A percentile compares a stretch with the other conserved stretches of the same genome.
phyloP scores from a whole-genome alignment of 2,888 invertebrate genomes.

The Mimas tiliae region DNA sequence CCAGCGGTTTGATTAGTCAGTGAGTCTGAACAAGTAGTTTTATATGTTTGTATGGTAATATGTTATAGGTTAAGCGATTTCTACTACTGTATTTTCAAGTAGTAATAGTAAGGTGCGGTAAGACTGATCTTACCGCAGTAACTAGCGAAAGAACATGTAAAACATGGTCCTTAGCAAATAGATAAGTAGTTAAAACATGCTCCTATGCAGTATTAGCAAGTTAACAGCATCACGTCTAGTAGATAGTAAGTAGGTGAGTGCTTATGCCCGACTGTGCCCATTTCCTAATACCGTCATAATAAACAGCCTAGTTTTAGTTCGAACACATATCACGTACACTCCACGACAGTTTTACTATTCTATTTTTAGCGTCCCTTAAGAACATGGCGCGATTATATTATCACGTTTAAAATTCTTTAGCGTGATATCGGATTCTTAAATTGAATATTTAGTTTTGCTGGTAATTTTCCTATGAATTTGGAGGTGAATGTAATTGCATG shows the following conservation, averaged over 20 bases:
- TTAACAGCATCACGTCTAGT: not conserved
- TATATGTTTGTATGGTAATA: no score
- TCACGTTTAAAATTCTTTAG: constrained; percentile 32
- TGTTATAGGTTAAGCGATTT: no score
- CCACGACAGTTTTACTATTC: constrained; percentile 38
- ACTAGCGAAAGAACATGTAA: no score
- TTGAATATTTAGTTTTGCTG: not conserved
- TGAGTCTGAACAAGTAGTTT: no score
- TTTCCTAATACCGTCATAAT: constrained; percentile 16
- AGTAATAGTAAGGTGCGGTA: no score
- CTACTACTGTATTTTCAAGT: no score
- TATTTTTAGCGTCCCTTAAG: constrained; percentile 39
- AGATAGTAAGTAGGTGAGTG: not conserved
- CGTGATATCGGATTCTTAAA: not conserved
- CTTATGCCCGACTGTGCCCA: not conserved
- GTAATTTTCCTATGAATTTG: constrained; percentile 6
- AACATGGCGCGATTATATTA: constrained; percentile 35
- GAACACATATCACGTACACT: constrained; percentile 41
- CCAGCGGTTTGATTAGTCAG: no score
- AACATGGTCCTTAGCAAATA: no score
- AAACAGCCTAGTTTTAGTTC: constrained; percentile 20
- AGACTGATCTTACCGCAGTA: no score
- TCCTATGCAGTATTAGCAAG: not conserved
- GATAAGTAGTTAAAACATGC: no score
- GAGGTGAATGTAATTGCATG: not conserved